Evolutionary conservation across 2,888 invertebrate genomes (phyloP), one percentile per base, ranked within the genome.

Genomic region (Barypeithes pellucidus): DNA sequence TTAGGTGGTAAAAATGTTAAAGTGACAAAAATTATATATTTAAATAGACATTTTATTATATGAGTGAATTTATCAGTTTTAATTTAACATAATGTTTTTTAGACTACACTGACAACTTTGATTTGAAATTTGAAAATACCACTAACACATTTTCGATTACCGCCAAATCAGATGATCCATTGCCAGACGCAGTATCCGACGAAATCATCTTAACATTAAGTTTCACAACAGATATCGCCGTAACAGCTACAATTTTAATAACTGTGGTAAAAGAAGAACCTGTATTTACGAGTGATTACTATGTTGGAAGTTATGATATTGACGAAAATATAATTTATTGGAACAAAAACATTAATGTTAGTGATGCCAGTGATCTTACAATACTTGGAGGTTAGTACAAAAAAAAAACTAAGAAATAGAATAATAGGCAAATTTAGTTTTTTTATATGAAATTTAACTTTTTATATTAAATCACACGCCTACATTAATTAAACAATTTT

Each of bases 251-350:
- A 16, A 18, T 73, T 9, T 20, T 69, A n/a, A 61, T 73, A 14
- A 61, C 63, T 11, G 45, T 73, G 1, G 14, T 52, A 8, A 47
- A 50, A 62, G 20, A 9, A 36, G 72, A 62, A 11, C 77, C 77
- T 16, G 52, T 57, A 36, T 81, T 80, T 59, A 61, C 63, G 24
- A 68, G 71, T 14, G 72, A 75, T 43, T 74, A 76, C 7, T 80
- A 78, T 50, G 75, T 66, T 1, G 80, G 76, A 65, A 76, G 59
- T 2, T 80, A 79, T 45, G 63, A 70, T 36, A 68, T 72, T 60
- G 61, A 43, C 22, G 47, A 16, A 1, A 65, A 77, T 18, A 43
- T 16, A 8, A 65, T 80, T 14, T 50, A 18, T 9, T 57, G 78
- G 61, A 52, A 76, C 54, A n/a, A 57, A 8, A 9, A n/a, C 1